Evolutionary conservation across 1,140 invertebrate species (phyloP), one percentile per base, ranked within the genome.

Genomic region (Drosophila subpulchrella): DNA sequence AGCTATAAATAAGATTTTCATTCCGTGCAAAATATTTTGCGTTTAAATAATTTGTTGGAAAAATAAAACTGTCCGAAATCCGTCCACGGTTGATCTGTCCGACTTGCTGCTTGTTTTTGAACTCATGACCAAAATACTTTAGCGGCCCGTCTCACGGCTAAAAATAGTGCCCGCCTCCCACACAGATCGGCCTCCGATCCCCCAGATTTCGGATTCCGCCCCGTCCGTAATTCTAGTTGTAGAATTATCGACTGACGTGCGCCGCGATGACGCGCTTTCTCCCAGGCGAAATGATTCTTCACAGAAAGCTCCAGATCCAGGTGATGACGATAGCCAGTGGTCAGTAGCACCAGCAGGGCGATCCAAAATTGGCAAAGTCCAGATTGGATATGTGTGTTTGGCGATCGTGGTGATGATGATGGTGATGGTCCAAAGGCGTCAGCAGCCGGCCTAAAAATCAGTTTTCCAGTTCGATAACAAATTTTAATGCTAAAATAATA

Each of bases 41-140:
- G 56, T 85, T 81, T 85, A 85, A 85, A 85, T 85, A 86, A 85
- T 85, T 84, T 82, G 63, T 78, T 82, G 70, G 70, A 81, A 81
- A 85, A 81, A 89, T 88, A 77, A 88, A 83, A 74, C 71, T 75
- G 79, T 78, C 55, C 65, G 65, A 54, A 60, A 27, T 34, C 32
- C 54, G 55, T 47, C 65, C 41, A 34, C 62, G 30, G 47, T 42
- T 47, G 32, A 32, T 65, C 24, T 39, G 67, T 30, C n/a, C 51
- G 62, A 34, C 57, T 38, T 24, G 27, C 20, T 57, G 55, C 73
- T 77, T 84, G 73, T 85, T 85, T 82, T 86, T 68, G 58, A 86
- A 86, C 62, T 76, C 84, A 89, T 88, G 83, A 88, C 83, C 84
- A 84, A 89, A 88, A 88, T 88, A 88, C 84, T 89, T 84, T 17